Evolutionary conservation across 1,140 invertebrate genomes (phyloP), one percentile per base, ranked within the genome.

Genomic region (Penaeus japonicus): DNA sequence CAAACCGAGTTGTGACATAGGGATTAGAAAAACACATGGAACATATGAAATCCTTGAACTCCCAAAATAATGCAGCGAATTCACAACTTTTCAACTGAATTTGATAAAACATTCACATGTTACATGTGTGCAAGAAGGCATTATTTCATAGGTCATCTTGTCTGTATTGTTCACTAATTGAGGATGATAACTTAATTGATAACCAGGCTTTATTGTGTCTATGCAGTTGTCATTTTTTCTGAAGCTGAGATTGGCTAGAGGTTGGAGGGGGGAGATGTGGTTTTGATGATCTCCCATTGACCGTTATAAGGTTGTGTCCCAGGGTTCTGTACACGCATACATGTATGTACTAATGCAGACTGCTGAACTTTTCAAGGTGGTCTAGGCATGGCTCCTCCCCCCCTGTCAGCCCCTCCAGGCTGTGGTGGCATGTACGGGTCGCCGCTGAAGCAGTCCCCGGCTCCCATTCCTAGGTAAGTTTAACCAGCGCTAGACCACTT

Each of bases 341-440:
- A 32, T 88, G 80, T 30, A 32, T 88, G 87, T 88, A 88, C 87
- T 88, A 88, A 88, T 88, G 87, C 87, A 84, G 87, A 83, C 80
- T 88, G 87, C 87, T 88, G 87, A 88, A 88, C 80, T 88, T 88
- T 88, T 88, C 87, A 88, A 88, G 87, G 85, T 87, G 85, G 78
- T 88, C 87, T 88, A 88, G 87, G 87, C 87, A 88, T 88, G 87
- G 87, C 87, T 88, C 87, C 87, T 87, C 85, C 85, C 85, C 87
- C 87, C 87, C 87, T 83, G 87, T 88, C 79, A 73, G 87, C 87
- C 87, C 87, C 87, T 78, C 87, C 87, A 88, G 87, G 87, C 80
- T 88, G 53, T 88, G 87, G 87, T 88, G 87, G 87, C 80, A 82
- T 82, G 79, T 53, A 75, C 80, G 79, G 87, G 65, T 81, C 80